These are phyloP conservation scores for Conger conger DNA, from an alignment of 2,113 vertebrate species.

Conservation along the genomic window DNA sequence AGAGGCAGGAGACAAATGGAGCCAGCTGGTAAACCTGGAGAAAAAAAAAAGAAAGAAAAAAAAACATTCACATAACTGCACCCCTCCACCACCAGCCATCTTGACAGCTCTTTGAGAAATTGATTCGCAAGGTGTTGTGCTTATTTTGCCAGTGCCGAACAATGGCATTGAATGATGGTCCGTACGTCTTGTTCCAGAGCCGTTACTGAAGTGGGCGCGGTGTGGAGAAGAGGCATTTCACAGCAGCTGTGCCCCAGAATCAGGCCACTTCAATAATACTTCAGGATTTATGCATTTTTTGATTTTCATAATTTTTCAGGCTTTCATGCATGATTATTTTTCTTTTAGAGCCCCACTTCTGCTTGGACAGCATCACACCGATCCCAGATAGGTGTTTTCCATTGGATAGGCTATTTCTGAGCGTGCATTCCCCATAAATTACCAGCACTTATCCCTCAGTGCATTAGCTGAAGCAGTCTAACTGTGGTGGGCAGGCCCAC, in stretches of 20 bases:
- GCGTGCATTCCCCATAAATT: slow-evolving; percentile 14
- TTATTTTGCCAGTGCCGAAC: neutral
- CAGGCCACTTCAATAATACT: neutral
- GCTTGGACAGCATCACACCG: neutral
- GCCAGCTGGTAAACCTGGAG: neutral
- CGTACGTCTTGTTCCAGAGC: neutral
- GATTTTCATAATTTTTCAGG: neutral
- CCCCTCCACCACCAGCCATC: neutral
- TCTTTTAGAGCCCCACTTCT: neutral
- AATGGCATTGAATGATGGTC: neutral
- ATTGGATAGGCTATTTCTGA: neutral
- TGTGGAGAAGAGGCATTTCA: neutral
- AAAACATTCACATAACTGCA: neutral
- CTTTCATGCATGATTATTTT: neutral
- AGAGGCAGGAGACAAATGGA: neutral
- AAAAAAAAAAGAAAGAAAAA: neutral
- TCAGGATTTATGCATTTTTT: neutral
- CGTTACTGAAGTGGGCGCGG: slow-evolving; percentile 3
- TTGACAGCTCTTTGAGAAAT: slow-evolving; percentile 1
- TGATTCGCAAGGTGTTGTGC: slow-evolving; percentile 19
- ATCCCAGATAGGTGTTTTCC: neutral
- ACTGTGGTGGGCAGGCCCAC: neutral
- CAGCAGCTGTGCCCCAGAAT: neutral
- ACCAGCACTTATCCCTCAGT: slow-evolving; percentile 13
- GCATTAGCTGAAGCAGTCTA: neutral